These are phyloP conservation scores for Caenorhabditis latens DNA, from an alignment of 1,140 invertebrate species.

Conservation along the genomic window DNA sequence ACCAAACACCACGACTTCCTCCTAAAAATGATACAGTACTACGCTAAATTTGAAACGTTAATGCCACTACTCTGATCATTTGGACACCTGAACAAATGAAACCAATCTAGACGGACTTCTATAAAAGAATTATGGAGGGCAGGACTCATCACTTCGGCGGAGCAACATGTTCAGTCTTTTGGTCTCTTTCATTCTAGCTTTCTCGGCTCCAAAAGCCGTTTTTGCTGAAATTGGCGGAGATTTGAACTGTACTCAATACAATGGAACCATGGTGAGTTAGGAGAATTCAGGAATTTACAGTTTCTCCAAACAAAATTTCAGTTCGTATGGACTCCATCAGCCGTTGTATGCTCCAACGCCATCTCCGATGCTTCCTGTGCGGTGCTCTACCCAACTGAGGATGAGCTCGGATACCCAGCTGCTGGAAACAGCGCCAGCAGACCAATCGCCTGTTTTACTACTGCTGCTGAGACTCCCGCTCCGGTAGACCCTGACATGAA, in stretches of 20 bases:
- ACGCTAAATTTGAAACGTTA: background rate
- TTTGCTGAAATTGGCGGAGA: constrained; percentile 19
- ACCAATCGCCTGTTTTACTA: constrained; percentile 21
- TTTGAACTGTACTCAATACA: constrained; percentile 35
- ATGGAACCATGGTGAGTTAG: background rate
- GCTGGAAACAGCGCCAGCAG: constrained; percentile 18
- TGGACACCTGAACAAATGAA: background rate
- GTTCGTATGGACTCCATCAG: constrained; percentile 16
- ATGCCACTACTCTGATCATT: background rate
- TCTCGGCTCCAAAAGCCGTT: background rate
- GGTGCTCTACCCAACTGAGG: constrained; percentile 11
- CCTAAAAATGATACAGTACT: background rate
- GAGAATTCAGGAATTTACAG: background rate
- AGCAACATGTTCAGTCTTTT: constrained; percentile 25
- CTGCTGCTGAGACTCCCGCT: constrained; percentile 11
- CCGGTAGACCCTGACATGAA: constrained; percentile 9
- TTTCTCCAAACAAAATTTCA: background rate
- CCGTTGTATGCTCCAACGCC: constrained; percentile 2
- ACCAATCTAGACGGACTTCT: background rate
- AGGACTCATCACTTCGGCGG: constrained; percentile 23
- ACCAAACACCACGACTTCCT: background rate
- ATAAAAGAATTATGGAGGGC: background rate
- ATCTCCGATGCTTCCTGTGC: background rate
- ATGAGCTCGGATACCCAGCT: constrained; percentile 13
- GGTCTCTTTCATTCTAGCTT: constrained; percentile 18